Percentiles rank a stretch among this genome's conserved stretches.
phyloP scores from a whole-genome alignment of 2,888 invertebrate genomes.

The Dasypogon diadema region DNA sequence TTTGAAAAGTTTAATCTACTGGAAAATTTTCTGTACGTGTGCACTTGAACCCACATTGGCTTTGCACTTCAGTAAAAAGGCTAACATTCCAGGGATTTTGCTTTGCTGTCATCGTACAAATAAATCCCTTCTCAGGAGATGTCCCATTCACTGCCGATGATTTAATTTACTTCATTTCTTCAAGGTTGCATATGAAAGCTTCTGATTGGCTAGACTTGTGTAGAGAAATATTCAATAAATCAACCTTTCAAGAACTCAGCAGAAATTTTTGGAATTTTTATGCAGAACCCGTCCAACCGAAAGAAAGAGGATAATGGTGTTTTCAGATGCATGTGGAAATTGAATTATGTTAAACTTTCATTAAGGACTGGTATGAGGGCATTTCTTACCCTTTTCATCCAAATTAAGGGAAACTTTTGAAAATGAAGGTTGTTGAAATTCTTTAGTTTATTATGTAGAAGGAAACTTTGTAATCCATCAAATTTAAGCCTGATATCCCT shows the following conservation, averaged over 20 bases:
- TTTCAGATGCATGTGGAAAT: too few species aligned
- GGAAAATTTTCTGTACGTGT: constrained; percentile 52
- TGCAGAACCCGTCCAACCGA: too few species aligned
- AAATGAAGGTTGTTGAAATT: too few species aligned
- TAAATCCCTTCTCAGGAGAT: constrained; percentile 21
- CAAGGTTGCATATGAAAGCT: not conserved
- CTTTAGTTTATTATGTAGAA: too few species aligned
- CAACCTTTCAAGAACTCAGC: not conserved
- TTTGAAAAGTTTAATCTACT: constrained; percentile 53
- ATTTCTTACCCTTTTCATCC: too few species aligned
- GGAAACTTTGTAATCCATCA: too few species aligned
- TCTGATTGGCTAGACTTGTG: not conserved
- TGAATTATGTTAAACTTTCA: too few species aligned
- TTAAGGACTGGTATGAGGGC: too few species aligned
- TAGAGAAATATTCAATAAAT: not conserved
- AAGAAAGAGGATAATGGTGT: too few species aligned
- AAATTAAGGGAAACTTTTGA: too few species aligned
- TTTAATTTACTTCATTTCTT: constrained; percentile 29
- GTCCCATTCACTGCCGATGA: constrained; percentile 27
- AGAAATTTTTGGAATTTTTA: not conserved
- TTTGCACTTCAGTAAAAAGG: constrained; percentile 39
- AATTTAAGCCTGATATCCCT: too few species aligned
- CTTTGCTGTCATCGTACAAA: constrained; percentile 31
- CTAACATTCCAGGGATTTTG: constrained; percentile 7
- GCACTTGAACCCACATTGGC: constrained; percentile 38